phyloP scores from a whole-genome alignment of 1,140 invertebrate species.

The Cotesia typhae region DNA sequence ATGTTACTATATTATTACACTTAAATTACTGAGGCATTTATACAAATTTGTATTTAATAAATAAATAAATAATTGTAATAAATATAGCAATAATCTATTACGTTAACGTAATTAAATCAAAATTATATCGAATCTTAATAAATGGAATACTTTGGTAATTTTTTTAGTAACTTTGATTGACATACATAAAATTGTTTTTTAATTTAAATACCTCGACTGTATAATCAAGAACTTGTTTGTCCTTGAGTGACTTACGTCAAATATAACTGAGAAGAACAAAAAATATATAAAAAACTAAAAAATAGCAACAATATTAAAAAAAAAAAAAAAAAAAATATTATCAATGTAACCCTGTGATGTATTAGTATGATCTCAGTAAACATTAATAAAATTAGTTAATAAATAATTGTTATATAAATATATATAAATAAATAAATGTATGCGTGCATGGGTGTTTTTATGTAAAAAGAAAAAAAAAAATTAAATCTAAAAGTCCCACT shows the following conservation, averaged over 20 bases:
- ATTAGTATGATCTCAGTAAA: constrained; percentile 68
- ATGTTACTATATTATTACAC: constrained; percentile 6
- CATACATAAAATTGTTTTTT: too few relatives aligned
- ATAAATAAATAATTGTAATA: neutral
- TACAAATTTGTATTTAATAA: neutral
- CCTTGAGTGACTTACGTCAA: neutral
- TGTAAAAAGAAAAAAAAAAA: neutral
- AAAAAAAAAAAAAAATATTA: constrained; percentile 50
- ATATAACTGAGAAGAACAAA: constrained; percentile 30
- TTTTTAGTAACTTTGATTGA: too few relatives aligned
- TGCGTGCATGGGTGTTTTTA: neutral
- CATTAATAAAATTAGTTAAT: constrained; percentile 52
- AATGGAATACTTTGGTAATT: too few relatives aligned
- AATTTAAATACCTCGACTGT: neutral
- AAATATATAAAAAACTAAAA: constrained; percentile 39
- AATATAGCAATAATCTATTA: neutral
- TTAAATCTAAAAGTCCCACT: neutral
- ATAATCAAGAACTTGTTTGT: neutral
- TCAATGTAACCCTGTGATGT: constrained; percentile 68
- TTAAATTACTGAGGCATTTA: constrained; percentile 7
- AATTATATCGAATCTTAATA: neutral
- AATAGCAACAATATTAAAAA: constrained; percentile 47
- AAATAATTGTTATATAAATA: constrained; percentile 41
- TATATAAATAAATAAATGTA: constrained; percentile 44
- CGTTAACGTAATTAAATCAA: neutral